Conservation (phyloP, 2,113 vertebrate species). For the Tyto alba region DNA sequence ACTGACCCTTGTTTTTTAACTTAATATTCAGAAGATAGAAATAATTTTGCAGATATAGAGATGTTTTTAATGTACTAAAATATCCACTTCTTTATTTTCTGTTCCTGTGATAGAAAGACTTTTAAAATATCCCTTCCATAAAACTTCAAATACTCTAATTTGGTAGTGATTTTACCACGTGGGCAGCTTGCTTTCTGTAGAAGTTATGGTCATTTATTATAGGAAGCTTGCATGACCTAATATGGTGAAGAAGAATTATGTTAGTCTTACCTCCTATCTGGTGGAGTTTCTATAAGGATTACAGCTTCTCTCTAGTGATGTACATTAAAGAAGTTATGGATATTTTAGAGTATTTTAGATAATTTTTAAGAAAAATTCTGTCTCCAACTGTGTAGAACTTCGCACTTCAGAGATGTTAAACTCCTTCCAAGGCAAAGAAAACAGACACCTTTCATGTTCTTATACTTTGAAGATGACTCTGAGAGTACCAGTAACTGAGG, state of each 20-base stretch:
- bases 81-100: not conserved
- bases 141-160: not conserved
- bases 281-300: not conserved
- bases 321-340: not conserved
- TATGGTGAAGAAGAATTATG: not conserved
- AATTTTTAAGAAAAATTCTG: not conserved
- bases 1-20: not conserved
- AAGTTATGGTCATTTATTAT: not conserved
- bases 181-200: not conserved
- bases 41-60: not conserved
- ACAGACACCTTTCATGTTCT: not conserved
- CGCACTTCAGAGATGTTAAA: not conserved
- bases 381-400: not conserved
- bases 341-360: not conserved
- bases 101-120: not conserved
- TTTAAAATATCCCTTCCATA: not conserved
- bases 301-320: not conserved
- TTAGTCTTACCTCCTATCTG: not conserved
- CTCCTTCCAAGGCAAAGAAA: not conserved
- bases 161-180: not conserved
- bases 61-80: not conserved
- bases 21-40: not conserved
- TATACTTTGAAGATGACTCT: not conserved
- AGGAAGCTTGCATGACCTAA: not conserved
- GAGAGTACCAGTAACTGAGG: not conserved